phyloP scores from a whole-genome alignment of 2,113 vertebrate species.

The Dasyornis broadbenti region DNA sequence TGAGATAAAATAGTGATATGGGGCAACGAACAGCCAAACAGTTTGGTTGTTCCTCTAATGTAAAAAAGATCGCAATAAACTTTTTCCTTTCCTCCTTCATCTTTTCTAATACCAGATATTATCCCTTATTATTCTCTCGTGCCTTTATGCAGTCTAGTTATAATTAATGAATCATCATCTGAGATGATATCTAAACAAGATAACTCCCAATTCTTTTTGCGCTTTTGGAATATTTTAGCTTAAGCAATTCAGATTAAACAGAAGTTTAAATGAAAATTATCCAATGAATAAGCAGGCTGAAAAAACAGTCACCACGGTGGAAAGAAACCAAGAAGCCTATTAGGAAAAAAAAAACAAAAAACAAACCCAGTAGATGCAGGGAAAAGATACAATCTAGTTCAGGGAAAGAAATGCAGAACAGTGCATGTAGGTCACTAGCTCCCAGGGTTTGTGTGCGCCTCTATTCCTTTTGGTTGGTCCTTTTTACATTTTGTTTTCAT shows the following conservation, averaged over 20 bases:
- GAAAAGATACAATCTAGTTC: not conserved
- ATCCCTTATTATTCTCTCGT: not conserved
- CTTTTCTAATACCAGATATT: not conserved
- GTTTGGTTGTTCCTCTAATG: not conserved
- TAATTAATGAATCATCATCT: not conserved
- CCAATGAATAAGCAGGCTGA: not conserved
- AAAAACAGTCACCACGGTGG: not conserved
- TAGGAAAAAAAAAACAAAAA: not conserved
- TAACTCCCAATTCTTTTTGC: not conserved
- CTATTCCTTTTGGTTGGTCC: not conserved
- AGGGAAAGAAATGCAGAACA: not conserved
- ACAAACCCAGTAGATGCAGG: not conserved
- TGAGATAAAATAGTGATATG: not conserved
- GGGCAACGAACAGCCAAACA: not conserved
- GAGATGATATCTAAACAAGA: not conserved
- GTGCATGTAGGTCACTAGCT: not conserved
- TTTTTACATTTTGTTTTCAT: not conserved
- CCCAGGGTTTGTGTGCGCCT: not conserved
- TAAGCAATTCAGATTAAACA: not conserved
- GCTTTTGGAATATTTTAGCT: not conserved
- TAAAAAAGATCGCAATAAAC: not conserved
- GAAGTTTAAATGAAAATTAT: not conserved
- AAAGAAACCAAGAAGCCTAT: not conserved
- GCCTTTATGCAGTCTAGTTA: not conserved
- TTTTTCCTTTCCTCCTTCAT: not conserved